Evolutionary conservation across 53 echinoderm and acorn worm species (phyloP).

Genomic region (Mesocentrotus franciscanus): DNA sequence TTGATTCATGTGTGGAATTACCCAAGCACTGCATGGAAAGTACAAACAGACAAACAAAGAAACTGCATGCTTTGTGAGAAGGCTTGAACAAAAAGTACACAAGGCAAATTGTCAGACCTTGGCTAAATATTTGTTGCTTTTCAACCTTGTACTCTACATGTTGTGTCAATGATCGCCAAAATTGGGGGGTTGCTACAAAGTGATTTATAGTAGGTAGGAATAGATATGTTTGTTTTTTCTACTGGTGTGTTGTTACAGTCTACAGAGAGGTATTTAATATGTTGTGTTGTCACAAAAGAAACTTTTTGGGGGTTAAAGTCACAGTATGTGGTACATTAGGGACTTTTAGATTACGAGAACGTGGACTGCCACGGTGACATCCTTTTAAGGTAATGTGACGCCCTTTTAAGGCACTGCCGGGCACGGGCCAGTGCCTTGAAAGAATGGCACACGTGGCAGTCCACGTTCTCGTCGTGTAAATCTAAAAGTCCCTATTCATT

Average conservation of each 20-base stretch:
- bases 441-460: no score
- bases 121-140: background rate
- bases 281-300: background rate
- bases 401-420: no score
- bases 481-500: no score
- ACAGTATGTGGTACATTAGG: background rate
- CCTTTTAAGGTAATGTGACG: no score
- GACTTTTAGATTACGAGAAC: no score
- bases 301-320: background rate
- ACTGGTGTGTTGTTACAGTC: background rate
- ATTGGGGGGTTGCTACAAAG: background rate
- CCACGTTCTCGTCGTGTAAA: no score
- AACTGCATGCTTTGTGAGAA: background rate
- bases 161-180: background rate
- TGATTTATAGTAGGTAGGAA: background rate
- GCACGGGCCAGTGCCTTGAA: no score
- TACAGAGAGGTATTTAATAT: background rate
- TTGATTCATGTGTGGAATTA: background rate
- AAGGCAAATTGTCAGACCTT: background rate
- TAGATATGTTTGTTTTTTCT: no score
- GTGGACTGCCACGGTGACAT: no score
- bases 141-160: slow-evolving; percentile 2
- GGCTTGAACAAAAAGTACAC: background rate
- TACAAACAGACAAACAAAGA: background rate
- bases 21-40: background rate